phyloP scores from a whole-genome alignment of 2,113 vertebrate species.

The Tor tambroides region DNA sequence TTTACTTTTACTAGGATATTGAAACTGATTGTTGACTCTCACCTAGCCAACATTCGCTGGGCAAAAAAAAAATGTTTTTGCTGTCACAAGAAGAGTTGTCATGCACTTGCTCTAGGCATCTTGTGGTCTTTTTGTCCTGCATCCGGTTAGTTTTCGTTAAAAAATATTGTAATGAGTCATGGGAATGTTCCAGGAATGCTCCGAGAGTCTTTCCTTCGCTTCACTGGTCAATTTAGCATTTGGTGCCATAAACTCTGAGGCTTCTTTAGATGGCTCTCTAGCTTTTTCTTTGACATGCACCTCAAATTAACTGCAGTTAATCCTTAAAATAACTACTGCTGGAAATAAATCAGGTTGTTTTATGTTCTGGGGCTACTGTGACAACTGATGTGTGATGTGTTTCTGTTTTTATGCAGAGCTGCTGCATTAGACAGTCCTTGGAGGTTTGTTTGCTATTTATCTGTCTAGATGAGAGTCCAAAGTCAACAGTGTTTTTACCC shows the following conservation, averaged over 20 bases:
- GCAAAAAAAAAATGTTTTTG: neutral
- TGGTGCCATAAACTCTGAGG: neutral
- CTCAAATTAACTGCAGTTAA: constrained; percentile 27
- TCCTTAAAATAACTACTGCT: constrained; percentile 18
- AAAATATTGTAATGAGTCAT: constrained; percentile 41
- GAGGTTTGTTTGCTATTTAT: constrained; percentile 9
- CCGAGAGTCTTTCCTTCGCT: constrained; percentile 1
- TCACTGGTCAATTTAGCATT: constrained; percentile 38
- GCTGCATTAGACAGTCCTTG: constrained; percentile 8
- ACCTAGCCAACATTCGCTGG: constrained; percentile 8
- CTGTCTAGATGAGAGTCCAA: constrained; percentile 5
- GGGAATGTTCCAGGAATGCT: neutral
- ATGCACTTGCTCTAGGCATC: constrained; percentile 12
- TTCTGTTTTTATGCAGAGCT: constrained; percentile 24
- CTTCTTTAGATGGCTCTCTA: neutral
- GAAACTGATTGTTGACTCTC: constrained; percentile 37
- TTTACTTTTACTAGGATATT: constrained; percentile 1
- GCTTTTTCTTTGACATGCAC: constrained; percentile 4
- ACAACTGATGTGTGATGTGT: constrained; percentile 23
- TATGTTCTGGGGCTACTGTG: constrained; percentile 1
- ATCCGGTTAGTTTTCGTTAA: constrained; percentile 11
- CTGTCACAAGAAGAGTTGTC: constrained; percentile 29
- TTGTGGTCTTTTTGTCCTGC: constrained; percentile 31
- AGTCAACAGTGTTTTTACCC: constrained; percentile 9
- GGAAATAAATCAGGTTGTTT: constrained; percentile 18